Percentiles rank a stretch among this genome's conserved stretches.
Evolutionary conservation across 2,113 vertebrate species (phyloP).

Genomic region (Montifringilla adamsi): DNA sequence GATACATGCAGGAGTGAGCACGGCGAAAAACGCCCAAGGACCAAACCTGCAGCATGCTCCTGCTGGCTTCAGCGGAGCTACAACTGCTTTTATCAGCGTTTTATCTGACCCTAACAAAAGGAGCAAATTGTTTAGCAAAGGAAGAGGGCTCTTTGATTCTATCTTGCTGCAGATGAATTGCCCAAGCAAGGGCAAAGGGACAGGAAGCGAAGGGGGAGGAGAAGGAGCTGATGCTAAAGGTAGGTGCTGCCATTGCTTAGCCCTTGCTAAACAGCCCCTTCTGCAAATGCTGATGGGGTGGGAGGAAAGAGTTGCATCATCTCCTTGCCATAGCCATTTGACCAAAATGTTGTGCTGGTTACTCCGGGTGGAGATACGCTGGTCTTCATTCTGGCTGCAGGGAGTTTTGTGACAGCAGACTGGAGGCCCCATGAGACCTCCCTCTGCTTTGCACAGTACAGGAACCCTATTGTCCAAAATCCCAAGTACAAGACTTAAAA

Average conservation of each 20-base stretch:
- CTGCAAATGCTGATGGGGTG: neutral
- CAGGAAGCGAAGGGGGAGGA: conserved; percentile 48
- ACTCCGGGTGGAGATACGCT: neutral
- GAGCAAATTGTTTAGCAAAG: conserved; percentile 49
- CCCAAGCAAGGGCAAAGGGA: conserved; percentile 66
- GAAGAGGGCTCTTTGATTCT: conserved; percentile 64
- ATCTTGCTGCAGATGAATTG: conserved; percentile 58
- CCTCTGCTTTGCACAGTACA: neutral
- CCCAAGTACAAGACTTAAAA: neutral
- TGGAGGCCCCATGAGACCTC: neutral
- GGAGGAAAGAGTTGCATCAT: neutral
- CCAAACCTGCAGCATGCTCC: conserved; percentile 1
- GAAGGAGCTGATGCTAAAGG: conserved; percentile 34
- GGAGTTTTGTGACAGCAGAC: neutral
- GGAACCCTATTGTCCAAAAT: neutral
- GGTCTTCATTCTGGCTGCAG: neutral
- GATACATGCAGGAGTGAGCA: neutral
- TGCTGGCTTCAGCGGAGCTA: conserved; percentile 34
- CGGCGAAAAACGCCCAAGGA: neutral
- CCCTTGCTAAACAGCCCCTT: neutral
- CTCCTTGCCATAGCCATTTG: neutral
- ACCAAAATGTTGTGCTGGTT: neutral
- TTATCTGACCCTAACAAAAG: conserved; percentile 64
- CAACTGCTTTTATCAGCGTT: conserved; percentile 52
- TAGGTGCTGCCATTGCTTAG: neutral